phyloP scores from a whole-genome alignment of 2,797 vertebrate genomes.

The Distichodus sexfasciatus region DNA sequence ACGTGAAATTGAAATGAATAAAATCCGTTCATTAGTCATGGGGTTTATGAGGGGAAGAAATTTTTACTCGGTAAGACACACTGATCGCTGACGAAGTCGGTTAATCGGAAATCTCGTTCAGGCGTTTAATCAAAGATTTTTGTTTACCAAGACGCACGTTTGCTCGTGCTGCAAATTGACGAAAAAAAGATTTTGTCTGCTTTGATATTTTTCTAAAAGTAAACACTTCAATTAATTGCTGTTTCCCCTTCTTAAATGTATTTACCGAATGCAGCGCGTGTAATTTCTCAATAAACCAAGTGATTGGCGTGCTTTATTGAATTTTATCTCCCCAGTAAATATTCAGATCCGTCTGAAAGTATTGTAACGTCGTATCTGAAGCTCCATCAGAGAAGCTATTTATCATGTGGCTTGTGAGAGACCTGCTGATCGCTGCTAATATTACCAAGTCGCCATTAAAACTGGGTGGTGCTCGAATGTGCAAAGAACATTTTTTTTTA shows the following conservation, averaged over 20 bases:
- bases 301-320: neutral
- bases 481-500: no score
- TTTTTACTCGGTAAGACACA: neutral
- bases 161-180: neutral
- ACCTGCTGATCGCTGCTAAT: neutral
- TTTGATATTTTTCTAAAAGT: conserved; percentile 1
- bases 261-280: neutral
- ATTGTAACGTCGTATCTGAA: neutral
- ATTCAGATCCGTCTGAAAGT: neutral
- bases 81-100: neutral
- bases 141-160: conserved; percentile 10
- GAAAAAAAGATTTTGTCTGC: neutral
- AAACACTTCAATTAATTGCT: neutral
- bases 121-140: conserved; percentile 16
- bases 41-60: neutral
- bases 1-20: neutral
- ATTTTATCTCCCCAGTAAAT: neutral
- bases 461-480: no score
- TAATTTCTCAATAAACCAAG: neutral
- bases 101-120: conserved; percentile 14
- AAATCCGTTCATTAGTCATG: neutral
- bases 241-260: neutral
- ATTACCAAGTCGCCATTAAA: no score
- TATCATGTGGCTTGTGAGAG: neutral
- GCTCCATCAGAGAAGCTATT: neutral